Evolutionary conservation across 2,888 invertebrate genomes (phyloP), one percentile per base, ranked within the genome.

Genomic region (Odontocolon sp.): DNA sequence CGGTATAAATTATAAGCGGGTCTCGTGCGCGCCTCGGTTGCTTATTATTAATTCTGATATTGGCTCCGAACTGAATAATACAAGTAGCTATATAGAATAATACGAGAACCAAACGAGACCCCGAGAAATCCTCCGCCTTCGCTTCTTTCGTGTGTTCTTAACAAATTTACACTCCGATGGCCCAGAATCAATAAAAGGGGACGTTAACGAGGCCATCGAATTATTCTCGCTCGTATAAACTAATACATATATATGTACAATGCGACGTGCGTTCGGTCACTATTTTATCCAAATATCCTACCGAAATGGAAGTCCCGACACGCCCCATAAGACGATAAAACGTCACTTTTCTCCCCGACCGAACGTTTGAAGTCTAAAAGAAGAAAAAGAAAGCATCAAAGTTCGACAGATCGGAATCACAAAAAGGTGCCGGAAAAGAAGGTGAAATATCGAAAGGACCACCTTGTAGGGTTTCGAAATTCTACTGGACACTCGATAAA

Each of bases 191-290:
- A 88, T 88, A 87, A 87, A 88, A 82, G 75, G 77, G 78, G 87
- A 88, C 87, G 82, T 86, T 88, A 88, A 89, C 84, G 88, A 86
- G 85, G 84, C 86, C 85, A 85, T 88, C 82, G 87, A 87, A 87
- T 87, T 86, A 80, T 83, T 84, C 56, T 59, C 63, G 61, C 50
- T 66, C 64, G 11, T 76, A 63, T 54, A 67, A 76, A 31, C 11
- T 63, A 18, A 36, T 56, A 8, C 14, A 40, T 59, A 36, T 50
- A 47, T 18, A 66, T 64, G 73, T 64, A 63, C 70, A 67, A 66
- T 66, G 66, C 54, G 57, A 64, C 64, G 67, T 59, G 31, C 42
- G 21, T 36, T 26, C 26, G 23, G 38, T 63, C 64, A 56, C 47
- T 68, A 75, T 72, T 77, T 74, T 64, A 47, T 69, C 14, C n/a